Conservation (phyloP, 1,140 invertebrate genomes). For the Phortica variegata region DNA sequence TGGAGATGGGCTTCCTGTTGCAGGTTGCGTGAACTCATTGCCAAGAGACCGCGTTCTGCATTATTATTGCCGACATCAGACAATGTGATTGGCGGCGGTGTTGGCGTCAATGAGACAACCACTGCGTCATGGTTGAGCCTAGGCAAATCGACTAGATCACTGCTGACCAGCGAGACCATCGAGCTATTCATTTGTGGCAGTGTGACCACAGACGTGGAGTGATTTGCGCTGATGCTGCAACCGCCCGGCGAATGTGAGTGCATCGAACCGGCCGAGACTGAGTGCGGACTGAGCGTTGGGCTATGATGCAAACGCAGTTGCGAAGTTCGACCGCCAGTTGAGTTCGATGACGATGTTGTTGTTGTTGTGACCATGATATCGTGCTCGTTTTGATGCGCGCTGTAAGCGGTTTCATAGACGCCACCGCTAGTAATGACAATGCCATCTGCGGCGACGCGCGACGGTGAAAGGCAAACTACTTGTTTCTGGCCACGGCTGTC, state of each 20-base stretch:
- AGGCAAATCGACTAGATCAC: slow-evolving; percentile 58
- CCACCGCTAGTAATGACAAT: slow-evolving; percentile 44
- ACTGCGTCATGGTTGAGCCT: slow-evolving; percentile 55
- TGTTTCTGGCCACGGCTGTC: slow-evolving; percentile 53
- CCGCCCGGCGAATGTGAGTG: slow-evolving; percentile 62
- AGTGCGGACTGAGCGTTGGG: slow-evolving; percentile 60
- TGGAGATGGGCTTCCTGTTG: slow-evolving; percentile 6
- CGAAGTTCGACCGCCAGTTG: slow-evolving; percentile 15
- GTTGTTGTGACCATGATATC: slow-evolving; percentile 23
- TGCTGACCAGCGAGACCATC: slow-evolving; percentile 58
- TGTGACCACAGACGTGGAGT: slow-evolving; percentile 52
- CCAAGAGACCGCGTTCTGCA: no score
- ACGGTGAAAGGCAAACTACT: slow-evolving; percentile 51
- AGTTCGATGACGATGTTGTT: slow-evolving; percentile 21
- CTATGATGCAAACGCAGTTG: slow-evolving; percentile 31
- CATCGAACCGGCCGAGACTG: slow-evolving; percentile 60
- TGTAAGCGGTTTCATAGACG: slow-evolving; percentile 27
- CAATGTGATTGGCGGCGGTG: slow-evolving; percentile 57
- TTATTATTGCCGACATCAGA: slow-evolving; percentile 4
- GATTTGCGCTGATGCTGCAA: slow-evolving; percentile 58
- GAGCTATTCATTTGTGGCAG: slow-evolving; percentile 59
- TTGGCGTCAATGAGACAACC: slow-evolving; percentile 59
- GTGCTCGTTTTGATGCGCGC: slow-evolving; percentile 18
- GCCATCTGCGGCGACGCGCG: slow-evolving; percentile 18
- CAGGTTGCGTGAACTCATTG: background rate